Evolutionary conservation across 1,140 invertebrate species (phyloP).

Genomic region (Neodiprion lecontei): DNA sequence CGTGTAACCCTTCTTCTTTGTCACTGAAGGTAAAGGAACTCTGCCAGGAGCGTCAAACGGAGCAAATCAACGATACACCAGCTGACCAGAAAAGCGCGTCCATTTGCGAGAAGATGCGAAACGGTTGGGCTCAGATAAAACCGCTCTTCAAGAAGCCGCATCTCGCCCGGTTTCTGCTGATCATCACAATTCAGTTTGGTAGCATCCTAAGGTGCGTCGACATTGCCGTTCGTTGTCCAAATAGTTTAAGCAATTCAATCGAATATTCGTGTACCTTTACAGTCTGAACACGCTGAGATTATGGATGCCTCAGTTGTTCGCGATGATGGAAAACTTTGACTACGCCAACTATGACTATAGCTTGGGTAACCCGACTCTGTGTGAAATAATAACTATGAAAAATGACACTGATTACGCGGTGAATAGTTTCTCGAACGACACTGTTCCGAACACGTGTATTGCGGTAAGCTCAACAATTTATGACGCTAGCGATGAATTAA

Average conservation of each 20-base stretch:
- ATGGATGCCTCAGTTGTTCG: slow-evolving; percentile 71
- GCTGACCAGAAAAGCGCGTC: slow-evolving; percentile 41
- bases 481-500: neutral
- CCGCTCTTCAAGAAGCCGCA: slow-evolving; percentile 57
- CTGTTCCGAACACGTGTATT: slow-evolving; percentile 21
- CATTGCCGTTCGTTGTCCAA: neutral
- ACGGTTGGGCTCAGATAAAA: slow-evolving; percentile 56
- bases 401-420: neutral
- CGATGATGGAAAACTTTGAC: slow-evolving; percentile 57
- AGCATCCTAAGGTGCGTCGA: slow-evolving; percentile 59
- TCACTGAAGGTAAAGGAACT: slow-evolving; percentile 33
- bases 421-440: neutral
- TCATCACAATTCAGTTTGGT: slow-evolving; percentile 56
- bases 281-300: slow-evolving; percentile 57
- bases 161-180: slow-evolving; percentile 50
- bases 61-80: slow-evolving; percentile 54
- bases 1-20: slow-evolving; percentile 22
- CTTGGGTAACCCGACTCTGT: slow-evolving; percentile 36
- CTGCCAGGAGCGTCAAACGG: slow-evolving; percentile 37
- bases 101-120: slow-evolving; percentile 27
- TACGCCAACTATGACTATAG: slow-evolving; percentile 13
- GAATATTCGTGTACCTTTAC: slow-evolving; percentile 38
- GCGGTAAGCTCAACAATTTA: neutral
- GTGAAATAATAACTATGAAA: slow-evolving; percentile 34
- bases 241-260: slow-evolving; percentile 2